phyloP scores from a whole-genome alignment of 64 coral and sea anemone genomes.

The Astreopora myriophthalma region DNA sequence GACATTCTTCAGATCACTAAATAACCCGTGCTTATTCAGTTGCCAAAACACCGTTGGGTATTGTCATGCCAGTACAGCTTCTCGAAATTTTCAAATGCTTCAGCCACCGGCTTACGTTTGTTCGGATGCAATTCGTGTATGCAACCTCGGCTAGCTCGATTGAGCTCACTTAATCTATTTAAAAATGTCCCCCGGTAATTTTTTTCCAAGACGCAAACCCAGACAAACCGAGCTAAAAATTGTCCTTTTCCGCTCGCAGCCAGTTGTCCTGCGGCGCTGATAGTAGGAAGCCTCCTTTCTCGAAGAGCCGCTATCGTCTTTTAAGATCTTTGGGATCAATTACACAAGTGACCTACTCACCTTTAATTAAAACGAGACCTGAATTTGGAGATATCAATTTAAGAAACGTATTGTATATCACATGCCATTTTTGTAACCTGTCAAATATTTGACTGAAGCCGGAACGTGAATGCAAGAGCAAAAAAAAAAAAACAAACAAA shows the following conservation, averaged over 20 bases:
- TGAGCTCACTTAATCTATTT: too few relatives aligned
- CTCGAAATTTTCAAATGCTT: too few relatives aligned
- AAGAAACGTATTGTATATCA: neutral
- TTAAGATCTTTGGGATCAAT: neutral
- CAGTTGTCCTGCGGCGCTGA: neutral
- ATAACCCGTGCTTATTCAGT: neutral
- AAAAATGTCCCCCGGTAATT: too few relatives aligned
- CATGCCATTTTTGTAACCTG: neutral
- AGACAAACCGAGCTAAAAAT: neutral
- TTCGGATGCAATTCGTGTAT: too few relatives aligned
- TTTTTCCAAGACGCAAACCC: neutral
- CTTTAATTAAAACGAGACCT: neutral
- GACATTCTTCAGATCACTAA: neutral
- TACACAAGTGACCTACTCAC: neutral
- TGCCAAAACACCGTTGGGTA: neutral
- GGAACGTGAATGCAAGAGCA: too few relatives aligned
- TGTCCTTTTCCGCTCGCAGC: neutral
- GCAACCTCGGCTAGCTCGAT: too few relatives aligned
- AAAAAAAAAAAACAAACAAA: too few relatives aligned
- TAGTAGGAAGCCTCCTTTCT: neutral
- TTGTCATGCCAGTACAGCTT: neutral
- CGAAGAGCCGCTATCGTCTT: neutral
- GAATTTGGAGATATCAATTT: neutral
- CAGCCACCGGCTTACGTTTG: too few relatives aligned
- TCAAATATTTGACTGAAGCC: neutral